phyloP scores from a whole-genome alignment of 2,797 vertebrate species.

The Sebastes reedi region DNA sequence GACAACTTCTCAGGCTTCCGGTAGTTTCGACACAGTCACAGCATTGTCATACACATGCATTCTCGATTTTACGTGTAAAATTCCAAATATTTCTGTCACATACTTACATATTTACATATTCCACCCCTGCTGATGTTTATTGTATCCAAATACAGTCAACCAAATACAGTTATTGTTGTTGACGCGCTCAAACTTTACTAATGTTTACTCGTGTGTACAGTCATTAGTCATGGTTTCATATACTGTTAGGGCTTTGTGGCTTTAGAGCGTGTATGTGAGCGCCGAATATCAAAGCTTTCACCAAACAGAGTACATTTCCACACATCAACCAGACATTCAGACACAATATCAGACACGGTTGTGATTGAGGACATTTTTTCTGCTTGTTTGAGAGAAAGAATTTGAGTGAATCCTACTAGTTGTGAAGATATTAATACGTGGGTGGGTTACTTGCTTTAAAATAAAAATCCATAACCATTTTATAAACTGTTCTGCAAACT shows the following conservation, averaged over 20 bases:
- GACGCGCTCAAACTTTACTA: conserved; percentile 71
- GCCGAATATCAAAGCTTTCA: conserved; percentile 75
- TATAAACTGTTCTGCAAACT: neutral
- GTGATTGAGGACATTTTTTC: conserved; percentile 5
- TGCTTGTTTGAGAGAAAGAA: neutral
- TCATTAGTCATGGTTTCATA: conserved; percentile 85
- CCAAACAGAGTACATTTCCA: conserved; percentile 61
- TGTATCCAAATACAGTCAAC: conserved; percentile 10
- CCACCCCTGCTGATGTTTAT: conserved; percentile 29
- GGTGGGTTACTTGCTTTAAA: neutral
- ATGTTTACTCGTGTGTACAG: conserved; percentile 75
- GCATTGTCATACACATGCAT: conserved; percentile 19
- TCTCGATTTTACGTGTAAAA: conserved; percentile 34
- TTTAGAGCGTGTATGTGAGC: conserved; percentile 62
- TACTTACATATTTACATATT: conserved; percentile 46
- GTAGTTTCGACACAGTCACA: neutral
- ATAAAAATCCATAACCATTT: neutral
- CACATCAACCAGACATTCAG: conserved; percentile 44
- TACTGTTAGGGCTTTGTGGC: conserved; percentile 79
- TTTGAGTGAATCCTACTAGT: neutral
- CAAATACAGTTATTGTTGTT: conserved; percentile 49
- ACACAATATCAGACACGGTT: neutral
- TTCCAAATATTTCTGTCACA: conserved; percentile 24
- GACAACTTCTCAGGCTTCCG: conserved; percentile 24
- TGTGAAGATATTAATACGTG: neutral